Evolutionary conservation across 2,797 vertebrate genomes (phyloP), one percentile per base, ranked within the genome.

Genomic region (Artibeus jamaicensis): DNA sequence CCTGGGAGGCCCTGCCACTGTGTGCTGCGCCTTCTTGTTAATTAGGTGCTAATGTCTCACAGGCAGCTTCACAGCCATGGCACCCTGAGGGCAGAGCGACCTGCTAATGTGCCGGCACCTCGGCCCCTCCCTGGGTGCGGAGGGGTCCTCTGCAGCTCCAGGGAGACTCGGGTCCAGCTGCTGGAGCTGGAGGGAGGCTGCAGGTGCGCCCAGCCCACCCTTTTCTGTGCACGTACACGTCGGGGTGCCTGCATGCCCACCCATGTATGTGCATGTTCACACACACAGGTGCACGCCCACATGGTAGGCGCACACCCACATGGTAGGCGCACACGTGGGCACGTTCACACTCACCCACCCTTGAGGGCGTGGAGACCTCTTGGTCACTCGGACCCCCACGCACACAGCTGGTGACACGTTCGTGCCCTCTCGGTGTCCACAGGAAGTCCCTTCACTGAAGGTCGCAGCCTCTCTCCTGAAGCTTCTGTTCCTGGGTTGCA

Each of bases 41-140:
- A 97, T 97, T 83, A 96, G 14, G 70, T 24, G 93, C 91, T 97
- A 89, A 97, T 77, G 39, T 48, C 71, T 92, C 68, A 1, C 70
- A 93, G 85, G 97, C 44, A 50, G 62, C 87, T 85, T 53, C 71
- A 73, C 65, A 8, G 0, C 34, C 1, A 37, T 90, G 82, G 53
- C 16, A 6, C 26, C 44, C 18, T 1, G 42, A 55, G 93, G 79
- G 37, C 19, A 15, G 46, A 9, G 19, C 50, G 18, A 21, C 8
- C 48, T 79, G 91, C 92, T 92, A 34, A 76, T 34, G 85, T 3
- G 29, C 77, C 26, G 37, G 0, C 1, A 44, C 5, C 89, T 93
- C 9, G 9, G 55, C 3, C 22, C 55, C 55, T 34, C 37, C 39
- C 12, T 0, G 7, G 0, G 46, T 29, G 32, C 10, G 34, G 76